A percentile compares a stretch with the other conserved stretches of the same genome.
Evolutionary conservation across 1,140 invertebrate species (phyloP).

Genomic region (Paracyclopina nana): DNA sequence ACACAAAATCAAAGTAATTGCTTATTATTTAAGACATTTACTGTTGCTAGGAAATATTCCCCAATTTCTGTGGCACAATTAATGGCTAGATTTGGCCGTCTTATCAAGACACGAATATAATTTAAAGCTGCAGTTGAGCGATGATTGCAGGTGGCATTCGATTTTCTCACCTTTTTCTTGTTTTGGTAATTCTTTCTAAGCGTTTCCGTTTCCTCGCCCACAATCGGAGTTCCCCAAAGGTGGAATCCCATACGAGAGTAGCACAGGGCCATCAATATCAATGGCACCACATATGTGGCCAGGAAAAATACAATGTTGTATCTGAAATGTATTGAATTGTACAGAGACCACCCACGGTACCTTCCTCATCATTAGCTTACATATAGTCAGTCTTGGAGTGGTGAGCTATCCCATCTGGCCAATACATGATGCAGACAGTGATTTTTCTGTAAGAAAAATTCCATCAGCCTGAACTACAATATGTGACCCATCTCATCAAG

Average conservation of each 20-base stretch:
- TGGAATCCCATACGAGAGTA: constrained; percentile 52
- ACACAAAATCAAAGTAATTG: too few relatives aligned
- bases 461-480: background rate
- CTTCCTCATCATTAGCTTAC: constrained; percentile 29
- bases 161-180: constrained; percentile 61
- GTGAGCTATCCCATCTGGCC: constrained; percentile 38
- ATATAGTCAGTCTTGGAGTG: constrained; percentile 39
- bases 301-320: constrained; percentile 69
- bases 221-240: constrained; percentile 71
- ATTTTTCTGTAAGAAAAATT: background rate
- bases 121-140: too few relatives aligned
- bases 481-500: background rate
- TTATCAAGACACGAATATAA: too few relatives aligned
- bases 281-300: constrained; percentile 72
- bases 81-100: too few relatives aligned
- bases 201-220: constrained; percentile 66
- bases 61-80: too few relatives aligned
- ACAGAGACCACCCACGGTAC: background rate
- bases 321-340: constrained; percentile 32
- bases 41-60: too few relatives aligned
- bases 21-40: too few relatives aligned
- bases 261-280: constrained; percentile 63
- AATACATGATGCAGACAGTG: constrained; percentile 22
- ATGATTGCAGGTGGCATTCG: too few relatives aligned
- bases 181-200: constrained; percentile 59